Conservation (phyloP, 2,113 vertebrate genomes). For the Ahaetulla prasina region DNA sequence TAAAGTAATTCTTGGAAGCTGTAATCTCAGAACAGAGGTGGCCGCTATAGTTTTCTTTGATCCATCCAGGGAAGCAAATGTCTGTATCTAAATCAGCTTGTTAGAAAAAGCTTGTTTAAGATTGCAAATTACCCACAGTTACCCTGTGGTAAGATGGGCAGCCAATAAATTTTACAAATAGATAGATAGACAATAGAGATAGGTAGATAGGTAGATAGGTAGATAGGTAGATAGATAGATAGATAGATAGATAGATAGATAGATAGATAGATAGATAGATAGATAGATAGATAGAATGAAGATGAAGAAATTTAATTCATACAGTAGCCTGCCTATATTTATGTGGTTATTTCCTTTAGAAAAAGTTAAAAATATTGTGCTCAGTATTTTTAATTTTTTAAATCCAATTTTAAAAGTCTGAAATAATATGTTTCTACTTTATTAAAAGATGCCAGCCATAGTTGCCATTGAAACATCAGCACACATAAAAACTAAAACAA, state of each 20-base stretch:
- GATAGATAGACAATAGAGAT: no score
- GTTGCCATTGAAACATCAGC: neutral
- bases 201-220: no score
- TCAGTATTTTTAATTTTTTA: neutral
- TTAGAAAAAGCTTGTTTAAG: conserved; percentile 1
- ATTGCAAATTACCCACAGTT: neutral
- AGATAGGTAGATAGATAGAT: no score
- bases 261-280: no score
- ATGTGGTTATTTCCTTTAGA: neutral
- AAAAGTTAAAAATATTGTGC: neutral
- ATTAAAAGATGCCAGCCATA: neutral
- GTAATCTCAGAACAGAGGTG: conserved; percentile 12
- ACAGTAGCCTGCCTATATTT: neutral
- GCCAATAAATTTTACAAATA: no score
- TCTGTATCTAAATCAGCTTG: conserved; percentile 19
- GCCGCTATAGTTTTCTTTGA: neutral
- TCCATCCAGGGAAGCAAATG: conserved; percentile 15
- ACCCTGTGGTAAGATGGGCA: no score
- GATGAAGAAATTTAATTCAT: conserved; percentile 9
- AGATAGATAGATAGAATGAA: neutral
- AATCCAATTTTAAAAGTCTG: neutral
- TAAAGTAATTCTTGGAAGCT: neutral
- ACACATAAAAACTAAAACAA: neutral
- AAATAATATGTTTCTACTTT: neutral
- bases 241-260: no score